phyloP scores from a whole-genome alignment of 1,140 invertebrate species.

The Chrysomallon squamiferum region DNA sequence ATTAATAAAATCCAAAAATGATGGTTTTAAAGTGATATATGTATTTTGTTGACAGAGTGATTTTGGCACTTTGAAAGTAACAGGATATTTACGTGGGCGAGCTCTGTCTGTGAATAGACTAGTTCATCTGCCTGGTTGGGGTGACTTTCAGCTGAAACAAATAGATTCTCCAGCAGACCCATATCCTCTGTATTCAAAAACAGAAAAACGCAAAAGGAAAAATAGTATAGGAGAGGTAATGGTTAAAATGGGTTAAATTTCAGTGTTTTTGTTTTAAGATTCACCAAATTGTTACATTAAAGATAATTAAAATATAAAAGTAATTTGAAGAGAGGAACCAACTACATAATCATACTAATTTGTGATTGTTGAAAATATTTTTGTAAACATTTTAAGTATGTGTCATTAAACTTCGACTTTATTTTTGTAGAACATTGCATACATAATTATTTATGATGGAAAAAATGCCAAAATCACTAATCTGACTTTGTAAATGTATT shows the following conservation, averaged over 20 bases:
- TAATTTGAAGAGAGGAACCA: not conserved
- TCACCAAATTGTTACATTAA: no score
- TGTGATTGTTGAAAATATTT: not conserved
- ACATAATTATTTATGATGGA: no score
- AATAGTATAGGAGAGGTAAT: conserved; percentile 4
- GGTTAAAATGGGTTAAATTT: conserved; percentile 4
- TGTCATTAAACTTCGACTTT: no score
- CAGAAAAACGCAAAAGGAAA: conserved; percentile 26
- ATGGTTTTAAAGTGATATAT: not conserved
- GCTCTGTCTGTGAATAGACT: conserved; percentile 83
- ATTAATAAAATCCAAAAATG: no score
- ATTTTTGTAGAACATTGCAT: no score
- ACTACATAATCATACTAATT: not conserved
- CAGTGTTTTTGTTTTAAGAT: not conserved
- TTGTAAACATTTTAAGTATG: no score
- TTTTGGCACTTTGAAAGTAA: conserved; percentile 79
- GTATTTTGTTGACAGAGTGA: conserved; percentile 36
- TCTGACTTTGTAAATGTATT: no score
- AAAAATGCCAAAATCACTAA: no score
- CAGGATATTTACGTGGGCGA: conserved; percentile 82
- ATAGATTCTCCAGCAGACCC: conserved; percentile 81
- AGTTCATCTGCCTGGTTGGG: conserved; percentile 88
- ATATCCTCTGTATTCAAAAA: conserved; percentile 67
- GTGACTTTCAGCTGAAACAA: conserved; percentile 88
- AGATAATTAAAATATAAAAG: not conserved